These are phyloP conservation scores for Anagyrus pseudococci DNA, from an alignment of 2,888 invertebrate species.

Conservation along the genomic window DNA sequence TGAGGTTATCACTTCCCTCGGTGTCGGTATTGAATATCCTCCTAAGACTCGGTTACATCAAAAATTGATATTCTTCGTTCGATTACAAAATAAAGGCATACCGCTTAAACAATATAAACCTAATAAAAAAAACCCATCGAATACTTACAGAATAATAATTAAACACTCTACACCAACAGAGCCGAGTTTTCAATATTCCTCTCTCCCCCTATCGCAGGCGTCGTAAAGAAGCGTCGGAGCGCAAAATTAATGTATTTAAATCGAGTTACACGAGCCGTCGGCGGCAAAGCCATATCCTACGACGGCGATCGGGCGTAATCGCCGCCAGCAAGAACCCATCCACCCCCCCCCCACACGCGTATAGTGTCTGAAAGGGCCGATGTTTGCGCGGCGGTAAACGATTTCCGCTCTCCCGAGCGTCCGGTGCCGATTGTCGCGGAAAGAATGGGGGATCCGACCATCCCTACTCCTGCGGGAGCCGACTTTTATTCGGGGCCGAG, in stretches of 20 bases:
- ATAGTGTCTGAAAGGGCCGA: slow-evolving; percentile 16
- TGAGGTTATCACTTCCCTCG: background rate
- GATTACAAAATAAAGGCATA: too few species aligned
- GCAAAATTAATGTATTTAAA: slow-evolving; percentile 29
- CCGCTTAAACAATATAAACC: too few species aligned
- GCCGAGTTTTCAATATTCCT: too few species aligned
- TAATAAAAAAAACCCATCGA: too few species aligned
- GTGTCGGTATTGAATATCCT: background rate
- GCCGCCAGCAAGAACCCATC: background rate
- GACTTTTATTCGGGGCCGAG: slow-evolving; percentile 15
- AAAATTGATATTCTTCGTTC: background rate
- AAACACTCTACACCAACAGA: too few species aligned
- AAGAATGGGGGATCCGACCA: background rate
- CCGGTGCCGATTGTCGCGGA: background rate
- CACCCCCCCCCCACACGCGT: background rate
- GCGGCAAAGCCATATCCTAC: slow-evolving; percentile 24
- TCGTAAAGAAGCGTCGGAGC: too few species aligned
- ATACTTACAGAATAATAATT: too few species aligned
- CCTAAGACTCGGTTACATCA: background rate
- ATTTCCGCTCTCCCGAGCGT: slow-evolving; percentile 26
- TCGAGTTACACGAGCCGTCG: slow-evolving; percentile 3
- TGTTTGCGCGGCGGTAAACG: slow-evolving; percentile 36
- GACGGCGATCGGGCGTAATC: slow-evolving; percentile 4
- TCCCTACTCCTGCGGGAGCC: slow-evolving; percentile 1
- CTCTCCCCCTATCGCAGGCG: too few species aligned